Percentiles rank a stretch among this genome's conserved stretches.
Evolutionary conservation across 2,888 invertebrate species (phyloP).

Genomic region (Acleris cristana): DNA sequence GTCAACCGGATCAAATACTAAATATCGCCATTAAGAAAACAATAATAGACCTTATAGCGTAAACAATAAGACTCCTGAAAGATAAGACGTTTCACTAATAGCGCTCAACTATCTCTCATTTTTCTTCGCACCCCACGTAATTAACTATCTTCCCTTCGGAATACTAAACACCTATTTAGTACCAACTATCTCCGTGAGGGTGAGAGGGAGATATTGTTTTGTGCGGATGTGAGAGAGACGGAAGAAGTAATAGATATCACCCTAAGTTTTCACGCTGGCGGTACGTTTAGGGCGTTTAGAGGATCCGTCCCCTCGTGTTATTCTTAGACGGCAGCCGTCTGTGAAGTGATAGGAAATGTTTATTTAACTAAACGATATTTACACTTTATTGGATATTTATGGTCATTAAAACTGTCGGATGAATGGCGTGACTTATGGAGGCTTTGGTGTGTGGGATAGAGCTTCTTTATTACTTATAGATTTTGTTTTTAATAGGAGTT

Average conservation of each 20-base stretch:
- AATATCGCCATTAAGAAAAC: conserved; percentile 27
- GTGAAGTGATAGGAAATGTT: conserved; percentile 70
- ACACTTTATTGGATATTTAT: conserved; percentile 35
- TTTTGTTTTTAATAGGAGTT: neutral
- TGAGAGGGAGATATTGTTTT: conserved; percentile 46
- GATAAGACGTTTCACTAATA: conserved; percentile 28
- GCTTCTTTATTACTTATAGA: conserved; percentile 1
- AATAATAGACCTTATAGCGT: conserved; percentile 41
- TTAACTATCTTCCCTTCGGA: conserved; percentile 80
- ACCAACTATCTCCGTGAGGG: conserved; percentile 62
- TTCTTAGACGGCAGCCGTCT: conserved; percentile 62
- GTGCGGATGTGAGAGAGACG: conserved; percentile 53
- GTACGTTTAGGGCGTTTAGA: conserved; percentile 62
- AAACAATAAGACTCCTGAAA: conserved; percentile 35
- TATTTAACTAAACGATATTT: conserved; percentile 50
- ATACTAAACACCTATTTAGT: conserved; percentile 83
- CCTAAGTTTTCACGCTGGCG: conserved; percentile 64
- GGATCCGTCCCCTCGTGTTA: conserved; percentile 55
- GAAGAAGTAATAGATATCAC: conserved; percentile 60
- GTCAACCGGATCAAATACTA: conserved; percentile 43
- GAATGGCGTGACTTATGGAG: conserved; percentile 10
- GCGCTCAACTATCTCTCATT: conserved; percentile 54
- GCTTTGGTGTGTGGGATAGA: neutral
- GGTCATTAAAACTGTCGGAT: conserved; percentile 19
- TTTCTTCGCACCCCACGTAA: conserved; percentile 78